Base-by-base conservation (phyloP, 2,888 invertebrate species). In the Tipula confusa region DNA sequence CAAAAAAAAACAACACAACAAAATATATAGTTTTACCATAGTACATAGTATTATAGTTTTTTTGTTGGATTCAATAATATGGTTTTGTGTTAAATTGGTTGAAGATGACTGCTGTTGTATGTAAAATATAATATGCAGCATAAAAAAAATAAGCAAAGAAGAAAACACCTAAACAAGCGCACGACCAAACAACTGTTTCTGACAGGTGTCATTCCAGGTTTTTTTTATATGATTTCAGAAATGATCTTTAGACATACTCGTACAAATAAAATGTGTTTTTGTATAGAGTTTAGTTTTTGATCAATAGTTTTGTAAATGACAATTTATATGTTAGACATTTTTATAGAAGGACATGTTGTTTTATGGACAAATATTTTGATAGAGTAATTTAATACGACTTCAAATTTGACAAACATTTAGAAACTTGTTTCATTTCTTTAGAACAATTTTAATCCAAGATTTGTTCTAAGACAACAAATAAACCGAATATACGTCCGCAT, bases 131-230 rank as follows among this genome's bases (percentile, higher is more conserved):
- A n/a, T 33, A 43, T 43, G 15, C 15, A 15, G 43, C 64, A 24
- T 64, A 64, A 64, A 64, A 31, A 33, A 1, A 64, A 64, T 1
- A 24, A 64, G 24, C 11, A 24, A 48, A 48, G 9, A 64, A 64
- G 24, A 24, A 24, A 6, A 64, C 24, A 64, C 9, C 64, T 64
- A 64, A 64, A 64, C 24, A 64, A 64, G 64, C 64, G 11, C 64
- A 64, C 64, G 64, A 64, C 64, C 64, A 24, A 24, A 64, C 64
- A 64, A 64, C 64, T 64, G 64, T 64, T 64, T 64, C 64, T 64
- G 64, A 64, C 64, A 64, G 64, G 64, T 64, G 64, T 64, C 64
- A 64, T 64, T 64, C 24, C 64, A 64, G 64, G 64, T 64, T 64
- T 64, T 24, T n/a, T n/a, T 64, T 64, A 24, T 9, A 64, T 24